phyloP scores from a whole-genome alignment of 1,140 invertebrate species.

The Drosophila grimshawi region DNA sequence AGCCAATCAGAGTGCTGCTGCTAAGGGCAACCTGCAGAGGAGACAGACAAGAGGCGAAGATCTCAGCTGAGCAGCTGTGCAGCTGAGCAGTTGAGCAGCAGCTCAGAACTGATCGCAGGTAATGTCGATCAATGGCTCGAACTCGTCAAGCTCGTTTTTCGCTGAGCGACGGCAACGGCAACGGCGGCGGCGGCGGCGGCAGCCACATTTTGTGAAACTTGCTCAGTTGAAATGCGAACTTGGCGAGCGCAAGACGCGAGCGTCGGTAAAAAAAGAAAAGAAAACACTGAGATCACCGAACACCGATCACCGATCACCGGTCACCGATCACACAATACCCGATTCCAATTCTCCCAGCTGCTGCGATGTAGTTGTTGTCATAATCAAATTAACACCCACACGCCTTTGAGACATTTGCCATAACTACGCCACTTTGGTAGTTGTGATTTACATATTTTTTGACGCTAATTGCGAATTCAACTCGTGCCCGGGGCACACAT shows the following conservation, averaged over 20 bases:
- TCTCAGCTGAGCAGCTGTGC: slow-evolving; percentile 1
- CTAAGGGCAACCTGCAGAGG: slow-evolving; percentile 33
- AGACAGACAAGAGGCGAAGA: not conserved
- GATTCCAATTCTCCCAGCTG: slow-evolving; percentile 28
- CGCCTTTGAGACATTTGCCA: slow-evolving; percentile 57
- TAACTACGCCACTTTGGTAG: slow-evolving; percentile 41
- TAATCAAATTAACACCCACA: slow-evolving; percentile 83
- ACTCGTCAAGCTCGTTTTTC: slow-evolving; percentile 75
- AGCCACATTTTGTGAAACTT: slow-evolving; percentile 66
- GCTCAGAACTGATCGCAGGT: slow-evolving; percentile 45
- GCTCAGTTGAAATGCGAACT: slow-evolving; percentile 80
- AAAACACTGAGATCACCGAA: not conserved
- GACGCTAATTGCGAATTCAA: slow-evolving; percentile 67
- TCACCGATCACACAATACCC: slow-evolving; percentile 1
- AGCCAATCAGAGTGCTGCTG: slow-evolving; percentile 49
- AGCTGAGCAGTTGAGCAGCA: slow-evolving; percentile 2
- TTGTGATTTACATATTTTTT: slow-evolving; percentile 78
- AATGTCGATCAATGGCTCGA: slow-evolving; percentile 74
- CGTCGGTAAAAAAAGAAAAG: slow-evolving; percentile 48
- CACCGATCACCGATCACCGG: not conserved
- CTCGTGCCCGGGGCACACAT: slow-evolving; percentile 52
- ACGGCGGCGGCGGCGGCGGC: slow-evolving; percentile 22
- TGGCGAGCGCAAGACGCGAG: slow-evolving; percentile 71
- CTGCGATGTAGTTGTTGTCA: slow-evolving; percentile 45
- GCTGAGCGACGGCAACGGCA: slow-evolving; percentile 21